Base-by-base conservation (phyloP, 2,888 invertebrate species). In the Habroteleia sp. region DNA sequence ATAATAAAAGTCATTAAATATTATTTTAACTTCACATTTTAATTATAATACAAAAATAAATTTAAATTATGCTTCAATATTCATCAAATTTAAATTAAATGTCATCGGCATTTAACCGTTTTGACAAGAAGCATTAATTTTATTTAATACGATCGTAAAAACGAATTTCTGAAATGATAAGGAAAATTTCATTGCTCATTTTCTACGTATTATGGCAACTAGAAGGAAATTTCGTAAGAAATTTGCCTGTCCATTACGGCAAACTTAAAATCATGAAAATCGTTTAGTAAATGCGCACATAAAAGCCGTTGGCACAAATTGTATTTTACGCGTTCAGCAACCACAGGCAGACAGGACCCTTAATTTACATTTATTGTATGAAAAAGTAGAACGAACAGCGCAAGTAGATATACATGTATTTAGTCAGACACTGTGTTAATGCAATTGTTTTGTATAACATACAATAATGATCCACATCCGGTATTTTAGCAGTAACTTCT, bases 311-410 rank as follows among this genome's bases (percentile, higher is more conserved):
- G 31, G 62, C 17, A 6, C 48, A 68, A 68, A 68, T 74, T 68
- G 68, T 54, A 48, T 66, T 73, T 73, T 60, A 56, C 60, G 31
- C 50, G 60, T 66, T 60, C 46, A 31, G 11, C 39, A 42, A 66
- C 52, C 73, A 37, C 60, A 44, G 25, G 27, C 37, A 56, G 54
- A 66, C 66, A 62, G 54, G 41, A 54, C 35, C 35, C 48, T 65
- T 58, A 41, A 72, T 73, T 72, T 65, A 56, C 72, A 46, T 48
- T 72, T 54, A 62, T 63, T 27, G 50, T 52, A 44, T 58, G 65
- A 42, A 65, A 63, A 58, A 56, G 50, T 56, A 35, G 27, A 60
- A 14, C 20, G 35, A 16, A 2, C 4, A n/a, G 46, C 23, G 37
- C 44, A 16, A 65, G 65, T 73, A 65, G 72, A 50, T 50, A 46